Evolutionary conservation across 2,888 invertebrate species (phyloP).

Genomic region (Caenorhabditis macrosperma): DNA sequence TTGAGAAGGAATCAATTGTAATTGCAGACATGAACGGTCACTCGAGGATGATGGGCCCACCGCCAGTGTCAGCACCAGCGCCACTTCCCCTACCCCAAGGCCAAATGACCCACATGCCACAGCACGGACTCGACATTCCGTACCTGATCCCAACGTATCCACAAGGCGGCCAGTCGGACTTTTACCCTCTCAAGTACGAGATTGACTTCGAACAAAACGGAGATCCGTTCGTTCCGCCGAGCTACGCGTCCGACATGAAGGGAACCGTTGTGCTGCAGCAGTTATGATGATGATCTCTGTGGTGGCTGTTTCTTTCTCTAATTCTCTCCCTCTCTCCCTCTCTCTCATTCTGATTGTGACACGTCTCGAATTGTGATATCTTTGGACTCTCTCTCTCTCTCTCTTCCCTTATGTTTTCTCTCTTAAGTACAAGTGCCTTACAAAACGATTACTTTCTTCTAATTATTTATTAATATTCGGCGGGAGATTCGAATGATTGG

Average conservation of each 20-base stretch:
- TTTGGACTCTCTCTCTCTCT: background rate
- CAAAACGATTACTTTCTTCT: constrained; percentile 12
- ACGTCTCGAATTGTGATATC: constrained; percentile 59
- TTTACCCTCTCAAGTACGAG: constrained; percentile 45
- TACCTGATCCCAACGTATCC: constrained; percentile 51
- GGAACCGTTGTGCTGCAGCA: constrained; percentile 78
- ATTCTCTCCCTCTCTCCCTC: constrained; percentile 1
- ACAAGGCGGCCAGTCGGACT: constrained; percentile 27
- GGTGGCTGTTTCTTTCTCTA: background rate
- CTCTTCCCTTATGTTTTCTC: background rate
- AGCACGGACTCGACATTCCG: constrained; percentile 48
- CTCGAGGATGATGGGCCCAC: constrained; percentile 30
- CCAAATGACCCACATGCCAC: constrained; percentile 45
- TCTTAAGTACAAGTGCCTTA: constrained; percentile 57
- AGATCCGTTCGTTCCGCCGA: constrained; percentile 78
- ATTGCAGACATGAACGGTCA: constrained; percentile 44
- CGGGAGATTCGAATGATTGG: background rate
- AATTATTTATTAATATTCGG: background rate
- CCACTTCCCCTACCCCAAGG: constrained; percentile 32
- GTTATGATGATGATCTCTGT: constrained; percentile 64
- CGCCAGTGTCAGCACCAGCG: constrained; percentile 22
- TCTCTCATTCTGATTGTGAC: constrained; percentile 49
- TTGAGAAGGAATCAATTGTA: too few species aligned
- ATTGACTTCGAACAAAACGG: constrained; percentile 67
- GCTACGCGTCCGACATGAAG: constrained; percentile 77